Evolutionary conservation across 2,113 vertebrate genomes (phyloP), one percentile per base, ranked within the genome.

Genomic region (Quiscalus mexicanus): DNA sequence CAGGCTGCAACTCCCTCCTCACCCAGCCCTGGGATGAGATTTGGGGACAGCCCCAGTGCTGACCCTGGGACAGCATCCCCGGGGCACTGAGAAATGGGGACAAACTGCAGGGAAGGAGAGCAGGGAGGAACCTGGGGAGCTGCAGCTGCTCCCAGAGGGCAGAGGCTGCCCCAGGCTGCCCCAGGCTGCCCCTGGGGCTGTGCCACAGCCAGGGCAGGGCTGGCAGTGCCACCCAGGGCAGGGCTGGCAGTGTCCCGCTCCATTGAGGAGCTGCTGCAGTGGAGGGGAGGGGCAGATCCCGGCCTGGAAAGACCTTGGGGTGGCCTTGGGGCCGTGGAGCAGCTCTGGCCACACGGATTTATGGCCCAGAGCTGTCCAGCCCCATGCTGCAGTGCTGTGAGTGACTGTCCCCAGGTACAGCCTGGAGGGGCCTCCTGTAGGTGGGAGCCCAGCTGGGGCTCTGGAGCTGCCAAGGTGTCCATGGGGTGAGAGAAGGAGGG

Each of bases 141-240:
- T 69, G 55, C 59, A 45, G 68, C 35, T 3, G 0, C 41, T 70
- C 3, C 0, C 20, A 11, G 12, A 27, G 45, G 39, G 49, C 11
- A 3, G 28, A 12, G 45, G 21, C 35, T 84, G 35, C 62, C 53
- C 12, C 15, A 10, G 60, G 4, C 12, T 50, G 47, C 49, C 14
- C 24, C 7, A 0, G 11, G 20, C 39, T 83, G 2, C 1, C 20
- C 1, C 0, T 11, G 44, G 64, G 17, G 45, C 47, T 0, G 0
- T 1, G 12, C 50, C 50, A 52, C 47, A 14, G 23, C 12, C 25
- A 9, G 49, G 25, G 49, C 25, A 27, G 9, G 25, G 49, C 49
- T 50, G 49, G 7, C 47, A 49, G 47, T 49, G 47, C 47, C 47
- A 49, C 22, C 22, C 47, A 47, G 44, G 44, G 44, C 44, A 45